Evolutionary conservation across 2,888 invertebrate species (phyloP), one percentile per base, ranked within the genome.

Genomic region (Iselma pallidipennis): DNA sequence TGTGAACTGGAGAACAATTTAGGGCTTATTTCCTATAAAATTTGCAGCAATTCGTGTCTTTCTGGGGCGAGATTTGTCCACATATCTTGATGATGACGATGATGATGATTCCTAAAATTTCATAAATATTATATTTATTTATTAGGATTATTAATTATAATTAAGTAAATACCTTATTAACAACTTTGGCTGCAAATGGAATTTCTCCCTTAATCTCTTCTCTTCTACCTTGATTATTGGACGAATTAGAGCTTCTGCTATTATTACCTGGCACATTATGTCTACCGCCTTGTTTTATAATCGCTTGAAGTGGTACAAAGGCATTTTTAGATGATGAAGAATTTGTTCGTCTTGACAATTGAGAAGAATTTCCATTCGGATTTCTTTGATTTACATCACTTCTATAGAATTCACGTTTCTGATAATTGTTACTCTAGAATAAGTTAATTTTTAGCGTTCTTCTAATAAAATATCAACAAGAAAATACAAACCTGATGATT

Each of bases 301-400:
- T 80, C 2, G 84, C 86, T 74, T 86, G 86, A 16, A 86, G 75
- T 0, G 86, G 87, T 28, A 86, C 84, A 65, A 86, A 86, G 0
- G 85, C 80, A 25, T 83, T 78, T 55, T 57, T 68, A 12, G 25
- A 31, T 61, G 60, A 29, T 68, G 19, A 4, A n/a, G n/a, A n/a
- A 45, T 55, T 59, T 57, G 45, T 49, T 51, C 12, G 25, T 23
- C 19, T 58, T 53, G 45, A 37, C 45, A 25, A 4, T 12, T 19
- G 7, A 5, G 70, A 62, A 31, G 3, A 6, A 31, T 25, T 28
- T 4, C 28, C 55, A 23, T 42, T 48, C 1, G n/a, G 1, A 37
- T 42, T 7, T 9, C 14, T 42, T 9, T 9, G 23, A 23, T n/a
- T 45, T 23, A 10, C 1, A 45, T 45, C 55, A 12, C 2, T 12